phyloP scores from a whole-genome alignment of 2,113 vertebrate species.

The Lipophrys pholis region DNA sequence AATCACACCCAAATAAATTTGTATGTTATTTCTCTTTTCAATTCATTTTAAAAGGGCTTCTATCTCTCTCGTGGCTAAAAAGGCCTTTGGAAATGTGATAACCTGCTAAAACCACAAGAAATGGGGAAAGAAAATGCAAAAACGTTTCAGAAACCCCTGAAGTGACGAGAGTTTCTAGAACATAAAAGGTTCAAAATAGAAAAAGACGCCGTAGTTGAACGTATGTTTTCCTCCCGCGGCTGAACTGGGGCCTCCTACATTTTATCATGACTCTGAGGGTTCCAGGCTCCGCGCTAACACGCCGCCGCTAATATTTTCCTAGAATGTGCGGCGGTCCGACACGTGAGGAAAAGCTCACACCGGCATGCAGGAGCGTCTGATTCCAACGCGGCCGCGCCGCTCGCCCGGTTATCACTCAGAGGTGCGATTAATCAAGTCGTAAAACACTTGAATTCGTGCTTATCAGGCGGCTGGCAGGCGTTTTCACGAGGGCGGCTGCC shows the following conservation, averaged over 20 bases:
- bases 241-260: background rate
- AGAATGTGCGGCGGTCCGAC: constrained; percentile 9
- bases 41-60: too few relatives aligned
- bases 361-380: background rate
- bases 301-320: constrained; percentile 36
- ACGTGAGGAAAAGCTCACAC: constrained; percentile 3
- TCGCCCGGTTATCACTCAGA: background rate
- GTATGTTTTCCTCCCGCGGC: too few relatives aligned
- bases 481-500: background rate
- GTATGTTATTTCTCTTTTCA: too few relatives aligned
- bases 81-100: too few relatives aligned
- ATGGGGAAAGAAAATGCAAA: too few relatives aligned
- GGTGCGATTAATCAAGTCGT: constrained; percentile 2
- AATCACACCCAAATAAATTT: too few relatives aligned
- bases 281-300: constrained; percentile 17
- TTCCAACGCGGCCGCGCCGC: background rate
- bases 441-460: background rate
- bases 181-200: too few relatives aligned
- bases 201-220: too few relatives aligned
- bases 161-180: too few relatives aligned
- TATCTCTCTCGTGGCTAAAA: too few relatives aligned
- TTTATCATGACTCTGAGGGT: constrained; percentile 14
- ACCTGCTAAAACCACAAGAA: too few relatives aligned
- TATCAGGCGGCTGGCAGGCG: constrained; percentile 9
- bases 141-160: too few relatives aligned